Percentiles rank a stretch among this genome's conserved stretches.
Evolutionary conservation across 2,797 vertebrate genomes (phyloP).

Genomic region (Ambastaia sidthimunki): DNA sequence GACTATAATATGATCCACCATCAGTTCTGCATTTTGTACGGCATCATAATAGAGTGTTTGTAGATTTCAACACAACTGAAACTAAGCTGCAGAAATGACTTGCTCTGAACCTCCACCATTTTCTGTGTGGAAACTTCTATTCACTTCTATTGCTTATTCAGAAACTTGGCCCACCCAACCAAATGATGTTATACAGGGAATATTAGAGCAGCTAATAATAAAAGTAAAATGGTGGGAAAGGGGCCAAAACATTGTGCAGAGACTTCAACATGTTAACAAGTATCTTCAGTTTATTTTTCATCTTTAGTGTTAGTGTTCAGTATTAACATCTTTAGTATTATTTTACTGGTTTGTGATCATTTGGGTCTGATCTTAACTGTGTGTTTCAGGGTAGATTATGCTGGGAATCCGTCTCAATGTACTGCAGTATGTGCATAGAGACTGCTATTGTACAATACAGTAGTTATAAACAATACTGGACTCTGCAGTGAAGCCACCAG

Average conservation of each 20-base stretch:
- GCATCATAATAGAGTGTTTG: neutral
- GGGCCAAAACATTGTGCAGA: neutral
- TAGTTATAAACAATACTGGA: neutral
- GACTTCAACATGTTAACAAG: no score
- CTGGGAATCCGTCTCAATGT: neutral
- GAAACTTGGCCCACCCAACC: no score
- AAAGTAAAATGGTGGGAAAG: neutral
- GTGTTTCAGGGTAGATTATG: neutral
- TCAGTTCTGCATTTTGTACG: slow-evolving; percentile 1
- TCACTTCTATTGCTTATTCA: no score
- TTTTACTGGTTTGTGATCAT: neutral
- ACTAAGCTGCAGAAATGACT: no score
- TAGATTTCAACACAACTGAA: neutral
- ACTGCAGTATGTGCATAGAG: neutral
- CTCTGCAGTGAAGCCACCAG: neutral
- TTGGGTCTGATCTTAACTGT: neutral
- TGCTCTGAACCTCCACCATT: no score
- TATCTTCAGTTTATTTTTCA: no score
- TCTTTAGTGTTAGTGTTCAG: no score
- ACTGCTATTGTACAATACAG: neutral
- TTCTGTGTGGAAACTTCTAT: no score
- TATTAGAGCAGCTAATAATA: no score
- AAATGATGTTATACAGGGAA: no score
- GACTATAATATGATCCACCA: neutral
- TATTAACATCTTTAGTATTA: no score